Conservation (phyloP, 2,113 vertebrate genomes). For the Varanus komodoensis region DNA sequence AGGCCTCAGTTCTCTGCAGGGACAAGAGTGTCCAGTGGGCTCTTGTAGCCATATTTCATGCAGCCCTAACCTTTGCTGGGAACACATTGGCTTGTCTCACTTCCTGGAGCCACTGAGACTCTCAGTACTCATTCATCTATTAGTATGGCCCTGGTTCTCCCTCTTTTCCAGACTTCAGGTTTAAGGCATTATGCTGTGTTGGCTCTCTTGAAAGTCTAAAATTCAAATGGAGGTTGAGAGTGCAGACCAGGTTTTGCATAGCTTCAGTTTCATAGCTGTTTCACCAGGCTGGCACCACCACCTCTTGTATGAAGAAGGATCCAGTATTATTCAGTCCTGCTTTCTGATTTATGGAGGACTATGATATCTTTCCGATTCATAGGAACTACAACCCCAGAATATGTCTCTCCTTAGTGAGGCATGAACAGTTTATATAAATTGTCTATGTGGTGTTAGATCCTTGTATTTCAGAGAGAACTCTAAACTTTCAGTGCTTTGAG, state of each 20-base stretch:
- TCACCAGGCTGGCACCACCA: neutral
- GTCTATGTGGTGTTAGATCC: constrained; percentile 38
- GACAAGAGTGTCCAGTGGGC: too few relatives aligned
- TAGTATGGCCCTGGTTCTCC: neutral
- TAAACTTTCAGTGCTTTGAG: constrained; percentile 43
- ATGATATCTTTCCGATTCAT: constrained; percentile 40
- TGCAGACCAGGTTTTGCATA: neutral
- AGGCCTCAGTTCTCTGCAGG: too few relatives aligned
- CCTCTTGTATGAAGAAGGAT: neutral
- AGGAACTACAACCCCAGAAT: constrained; percentile 17
- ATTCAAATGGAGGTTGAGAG: neutral
- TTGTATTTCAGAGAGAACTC: constrained; percentile 55
- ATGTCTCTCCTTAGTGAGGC: constrained; percentile 27
- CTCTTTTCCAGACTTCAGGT: neutral
- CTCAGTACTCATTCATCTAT: neutral
- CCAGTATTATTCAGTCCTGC: neutral
- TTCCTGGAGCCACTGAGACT: neutral
- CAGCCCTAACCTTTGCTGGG: too few relatives aligned
- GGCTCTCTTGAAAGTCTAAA: neutral
- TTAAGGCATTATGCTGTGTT: too few relatives aligned
- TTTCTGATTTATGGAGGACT: constrained; percentile 43
- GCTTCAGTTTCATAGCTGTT: neutral
- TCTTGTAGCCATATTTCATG: too few relatives aligned
- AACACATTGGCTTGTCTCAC: neutral
- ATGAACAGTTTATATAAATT: constrained; percentile 46